Evolutionary conservation across 2,888 invertebrate species (phyloP).

Genomic region (Catocala nupta): DNA sequence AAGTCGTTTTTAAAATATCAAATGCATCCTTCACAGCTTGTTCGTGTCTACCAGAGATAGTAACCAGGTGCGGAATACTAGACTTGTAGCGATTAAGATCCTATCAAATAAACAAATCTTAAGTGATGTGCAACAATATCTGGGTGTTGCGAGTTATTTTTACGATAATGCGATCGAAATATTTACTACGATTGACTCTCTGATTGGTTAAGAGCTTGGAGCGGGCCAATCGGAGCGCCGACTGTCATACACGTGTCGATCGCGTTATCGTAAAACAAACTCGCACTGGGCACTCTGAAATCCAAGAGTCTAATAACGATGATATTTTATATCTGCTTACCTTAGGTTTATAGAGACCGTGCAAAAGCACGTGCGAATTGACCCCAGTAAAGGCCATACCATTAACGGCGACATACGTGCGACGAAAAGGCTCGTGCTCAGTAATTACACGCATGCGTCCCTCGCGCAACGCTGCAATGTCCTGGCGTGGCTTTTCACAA

Average conservation of each 20-base stretch:
- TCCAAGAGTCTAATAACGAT: too few species aligned
- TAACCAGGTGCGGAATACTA: conserved; percentile 63
- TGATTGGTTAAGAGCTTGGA: too few species aligned
- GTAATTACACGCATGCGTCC: conserved; percentile 86
- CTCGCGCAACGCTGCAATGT: conserved; percentile 77
- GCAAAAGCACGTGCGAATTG: conserved; percentile 61
- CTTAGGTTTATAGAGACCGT: conserved; percentile 63
- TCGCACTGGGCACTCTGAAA: too few species aligned
- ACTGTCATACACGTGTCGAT: too few species aligned
- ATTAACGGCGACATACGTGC: conserved; percentile 71
- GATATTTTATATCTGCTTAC: conserved; percentile 12
- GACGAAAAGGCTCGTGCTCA: conserved; percentile 84
- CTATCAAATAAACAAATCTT: conserved; percentile 36
- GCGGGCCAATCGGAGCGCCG: too few species aligned
- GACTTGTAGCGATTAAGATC: conserved; percentile 60
- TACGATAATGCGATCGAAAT: too few species aligned
- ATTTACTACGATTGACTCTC: too few species aligned
- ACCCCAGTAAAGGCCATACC: conserved; percentile 62
- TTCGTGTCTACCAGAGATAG: conserved; percentile 65
- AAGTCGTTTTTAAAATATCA: conserved; percentile 58
- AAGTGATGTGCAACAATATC: too few species aligned
- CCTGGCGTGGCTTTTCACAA: conserved; percentile 85
- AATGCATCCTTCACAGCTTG: conserved; percentile 57
- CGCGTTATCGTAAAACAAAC: too few species aligned
- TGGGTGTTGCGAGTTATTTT: too few species aligned